Conservation (phyloP, 2,113 vertebrate species). For the Synchiropus splendidus region DNA sequence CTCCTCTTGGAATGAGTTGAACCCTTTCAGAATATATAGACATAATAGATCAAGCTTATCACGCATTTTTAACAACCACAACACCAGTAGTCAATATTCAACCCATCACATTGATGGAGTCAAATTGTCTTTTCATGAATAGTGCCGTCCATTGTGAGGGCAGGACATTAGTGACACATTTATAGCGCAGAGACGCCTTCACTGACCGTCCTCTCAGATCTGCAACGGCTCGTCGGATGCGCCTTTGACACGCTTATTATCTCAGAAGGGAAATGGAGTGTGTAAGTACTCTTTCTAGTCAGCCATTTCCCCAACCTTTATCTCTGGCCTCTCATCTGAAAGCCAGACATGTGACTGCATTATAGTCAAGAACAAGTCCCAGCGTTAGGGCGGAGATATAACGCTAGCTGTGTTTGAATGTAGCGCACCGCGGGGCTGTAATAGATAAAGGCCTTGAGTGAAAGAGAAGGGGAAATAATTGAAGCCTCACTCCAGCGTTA, state of each 20-base stretch:
- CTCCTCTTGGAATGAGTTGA: too few relatives aligned
- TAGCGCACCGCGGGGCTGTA: conserved; percentile 2
- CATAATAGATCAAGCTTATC: not conserved
- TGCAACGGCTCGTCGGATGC: conserved; percentile 36
- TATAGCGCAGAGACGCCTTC: conserved; percentile 19
- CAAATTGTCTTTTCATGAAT: too few relatives aligned
- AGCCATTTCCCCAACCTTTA: conserved; percentile 15
- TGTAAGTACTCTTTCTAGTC: conserved; percentile 47
- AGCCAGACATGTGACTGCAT: conserved; percentile 23
- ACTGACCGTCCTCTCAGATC: conserved; percentile 10
- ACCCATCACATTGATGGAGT: not conserved
- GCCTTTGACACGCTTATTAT: conserved; percentile 59
- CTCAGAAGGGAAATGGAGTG: conserved; percentile 45
- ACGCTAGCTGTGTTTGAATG: conserved; percentile 14
- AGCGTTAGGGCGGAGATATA: conserved; percentile 20
- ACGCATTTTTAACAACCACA: not conserved
- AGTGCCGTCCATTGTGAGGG: too few relatives aligned
- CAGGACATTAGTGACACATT: conserved; percentile 22
- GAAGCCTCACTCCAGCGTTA: conserved; percentile 12
- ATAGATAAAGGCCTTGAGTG: conserved; percentile 6
- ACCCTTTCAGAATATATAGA: too few relatives aligned
- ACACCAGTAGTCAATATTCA: not conserved
- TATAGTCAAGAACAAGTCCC: conserved; percentile 32
- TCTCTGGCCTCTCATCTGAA: conserved; percentile 21
- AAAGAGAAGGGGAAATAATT: conserved; percentile 10